Evolutionary conservation across 2,113 vertebrate species (phyloP), one percentile per base, ranked within the genome.

Genomic region (Lipotes vexillifer): DNA sequence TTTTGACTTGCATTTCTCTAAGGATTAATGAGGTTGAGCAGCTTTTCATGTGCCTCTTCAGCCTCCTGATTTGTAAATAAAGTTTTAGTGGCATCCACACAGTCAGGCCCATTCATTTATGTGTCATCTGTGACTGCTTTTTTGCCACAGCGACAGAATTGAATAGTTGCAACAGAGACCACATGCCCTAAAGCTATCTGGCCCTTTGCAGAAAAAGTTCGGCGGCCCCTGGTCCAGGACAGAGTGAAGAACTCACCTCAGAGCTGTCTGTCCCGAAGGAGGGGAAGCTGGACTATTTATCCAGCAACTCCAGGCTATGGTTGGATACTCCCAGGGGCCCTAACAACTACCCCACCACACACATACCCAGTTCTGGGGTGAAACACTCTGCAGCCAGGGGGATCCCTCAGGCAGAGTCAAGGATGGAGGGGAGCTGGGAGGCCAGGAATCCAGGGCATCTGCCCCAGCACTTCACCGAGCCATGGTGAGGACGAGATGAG

Each of bases 281-380:
- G 41, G 66, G 38, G 72, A 88, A 55, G 44, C 20, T 11, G 31
- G 4, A 6, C 25, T 86, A 10, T 68, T 63, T 25, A 31, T 31
- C 21, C 87, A 31, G 68, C 38, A 29, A 49, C 10, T 74, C 25
- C 77, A 46, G 52, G 17, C 41, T 33, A 27, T 20, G 5, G 15
- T n/a, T 77, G 44, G 41, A 66, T 65, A 33, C 63, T 81, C 66
- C 80, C 33, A 52, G 72, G 29, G 21, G 23, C 61, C 57, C 77
- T 69, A 27, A 65, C 23, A 71, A 59, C 33, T 10, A 33, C 1
- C 12, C 41, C n/a, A 1, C 4, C 33, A 36, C 27, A 44, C 11
- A 36, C 6, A 3, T 3, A 9, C 23, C 3, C 49, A 6, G 33
- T 11, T 44, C 44, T 25, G n/a, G 2, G 25, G 4, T 0, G 0